Percentiles rank a stretch among this genome's conserved stretches.
Conservation (phyloP, 2,797 vertebrate genomes). For the Manis javanica region DNA sequence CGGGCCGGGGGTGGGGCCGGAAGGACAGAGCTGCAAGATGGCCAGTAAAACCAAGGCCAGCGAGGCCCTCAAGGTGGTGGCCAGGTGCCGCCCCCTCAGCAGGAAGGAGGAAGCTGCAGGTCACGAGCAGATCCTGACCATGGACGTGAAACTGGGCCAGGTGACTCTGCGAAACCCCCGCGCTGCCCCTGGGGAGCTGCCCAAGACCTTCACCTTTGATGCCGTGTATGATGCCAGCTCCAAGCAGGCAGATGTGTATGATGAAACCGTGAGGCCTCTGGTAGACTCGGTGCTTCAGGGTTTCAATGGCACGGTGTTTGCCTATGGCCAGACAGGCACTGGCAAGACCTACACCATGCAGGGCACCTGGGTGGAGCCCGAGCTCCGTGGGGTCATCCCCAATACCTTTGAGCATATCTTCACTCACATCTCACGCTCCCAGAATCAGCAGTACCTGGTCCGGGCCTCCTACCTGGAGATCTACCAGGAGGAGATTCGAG, state of each 20-base stretch:
- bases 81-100: conserved; percentile 95
- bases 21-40: conserved; percentile 77
- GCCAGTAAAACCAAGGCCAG: conserved; percentile 88
- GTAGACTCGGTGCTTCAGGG: conserved; percentile 95
- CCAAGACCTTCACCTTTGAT: conserved; percentile 97
- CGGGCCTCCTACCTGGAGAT: conserved; percentile 98
- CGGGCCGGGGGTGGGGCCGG: not conserved
- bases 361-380: conserved; percentile 92
- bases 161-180: conserved; percentile 94
- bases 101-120: conserved; percentile 90
- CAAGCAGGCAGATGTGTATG: conserved; percentile 94
- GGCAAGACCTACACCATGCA: conserved; percentile 99
- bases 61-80: conserved; percentile 97
- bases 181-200: conserved; percentile 90
- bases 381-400: conserved; percentile 94
- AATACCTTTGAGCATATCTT: conserved; percentile 97
- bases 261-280: conserved; percentile 95
- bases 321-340: conserved; percentile 97
- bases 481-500: conserved; percentile 97
- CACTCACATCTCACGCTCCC: conserved; percentile 96
- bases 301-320: conserved; percentile 97
- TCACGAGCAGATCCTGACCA: conserved; percentile 90
- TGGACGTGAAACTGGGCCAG: conserved; percentile 95
- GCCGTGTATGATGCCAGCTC: conserved; percentile 94
- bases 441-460: conserved; percentile 97